Conservation (phyloP, 2,113 vertebrate species). For the Lanius collurio region DNA sequence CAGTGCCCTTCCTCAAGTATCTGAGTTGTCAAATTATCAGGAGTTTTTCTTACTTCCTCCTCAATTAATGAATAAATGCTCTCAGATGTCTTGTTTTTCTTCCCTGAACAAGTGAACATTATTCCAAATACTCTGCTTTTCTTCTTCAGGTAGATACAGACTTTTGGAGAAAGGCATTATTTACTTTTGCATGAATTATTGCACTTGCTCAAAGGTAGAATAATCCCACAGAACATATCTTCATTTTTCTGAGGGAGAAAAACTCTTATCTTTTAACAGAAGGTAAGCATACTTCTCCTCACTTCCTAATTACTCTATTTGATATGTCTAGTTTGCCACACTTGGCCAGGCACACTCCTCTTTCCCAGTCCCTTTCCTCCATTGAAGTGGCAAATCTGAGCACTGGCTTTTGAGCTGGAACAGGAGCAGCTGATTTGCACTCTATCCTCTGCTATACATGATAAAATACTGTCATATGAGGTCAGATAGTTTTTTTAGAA, state of each 20-base stretch:
- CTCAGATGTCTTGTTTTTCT: not conserved
- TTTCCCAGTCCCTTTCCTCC: not conserved
- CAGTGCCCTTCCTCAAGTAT: not conserved
- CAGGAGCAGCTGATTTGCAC: not conserved
- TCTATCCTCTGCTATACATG: not conserved
- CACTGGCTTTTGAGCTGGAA: not conserved
- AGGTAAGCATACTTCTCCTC: not conserved
- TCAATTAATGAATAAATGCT: not conserved
- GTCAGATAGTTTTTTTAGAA: not conserved
- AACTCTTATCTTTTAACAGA: not conserved
- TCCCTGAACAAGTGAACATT: not conserved
- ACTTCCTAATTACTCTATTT: not conserved
- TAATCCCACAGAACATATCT: not conserved
- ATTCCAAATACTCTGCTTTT: not conserved
- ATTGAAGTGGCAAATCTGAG: not conserved
- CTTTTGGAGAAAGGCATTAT: not conserved
- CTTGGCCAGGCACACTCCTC: not conserved
- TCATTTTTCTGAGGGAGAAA: not conserved
- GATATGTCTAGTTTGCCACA: not conserved
- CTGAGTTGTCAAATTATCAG: not conserved
- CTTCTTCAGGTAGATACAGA: not conserved
- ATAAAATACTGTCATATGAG: not conserved
- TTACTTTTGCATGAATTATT: not conserved
- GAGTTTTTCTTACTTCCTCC: not conserved
- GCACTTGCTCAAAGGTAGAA: not conserved